Base-by-base conservation (phyloP, 2,113 vertebrate genomes). In the Camelus dromedarius region DNA sequence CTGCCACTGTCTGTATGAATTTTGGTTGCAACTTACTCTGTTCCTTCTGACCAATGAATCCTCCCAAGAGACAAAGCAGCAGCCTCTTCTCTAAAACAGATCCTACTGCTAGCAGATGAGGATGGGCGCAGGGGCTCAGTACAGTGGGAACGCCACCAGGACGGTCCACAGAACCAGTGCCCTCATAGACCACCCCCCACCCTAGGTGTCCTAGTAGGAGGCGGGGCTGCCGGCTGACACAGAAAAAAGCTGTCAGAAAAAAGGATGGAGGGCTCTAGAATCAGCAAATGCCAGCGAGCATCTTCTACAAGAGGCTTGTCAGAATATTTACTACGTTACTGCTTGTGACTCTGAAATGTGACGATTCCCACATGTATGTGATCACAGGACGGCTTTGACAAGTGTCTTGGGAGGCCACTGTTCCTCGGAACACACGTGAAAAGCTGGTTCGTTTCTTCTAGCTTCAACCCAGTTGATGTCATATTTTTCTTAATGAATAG, bases 41-140 rank as follows among this genome's bases (percentile, higher is more conserved):
- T 22, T 48, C 48, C 67, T 58, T 30, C 18, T 30, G 32, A 18
- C 32, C 9, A 56, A 42, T 0, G 0, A 13, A 20, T 52, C 42
- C 60, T 58, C 72, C 38, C 22, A 30, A 52, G 20, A 70, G 77
- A 52, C 8, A 54, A n/a, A 75, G n/a, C 1, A 0, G 12, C 6
- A 28, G 8, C 70, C 66, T 62, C 28, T 30, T 12, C n/a, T 77
- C 69, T 60, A 30, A 32, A 32, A 69, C 11, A 64, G 46, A 72
- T 83, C 52, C 22, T 3, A 48, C 28, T 0, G 0, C 6, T 4
- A 70, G 46, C 42, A 79, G n/a, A 12, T 0, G 1, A 84, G 54
- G 48, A 46, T 0, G 0, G 54, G 54, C 2, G 3, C 1, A 18
- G 46, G 32, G 28, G 35, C 54, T 42, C 2, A 2, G 7, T 0